These are phyloP conservation scores for Chromobotia macracanthus DNA, from an alignment of 2,797 vertebrate species.

Conservation along the genomic window DNA sequence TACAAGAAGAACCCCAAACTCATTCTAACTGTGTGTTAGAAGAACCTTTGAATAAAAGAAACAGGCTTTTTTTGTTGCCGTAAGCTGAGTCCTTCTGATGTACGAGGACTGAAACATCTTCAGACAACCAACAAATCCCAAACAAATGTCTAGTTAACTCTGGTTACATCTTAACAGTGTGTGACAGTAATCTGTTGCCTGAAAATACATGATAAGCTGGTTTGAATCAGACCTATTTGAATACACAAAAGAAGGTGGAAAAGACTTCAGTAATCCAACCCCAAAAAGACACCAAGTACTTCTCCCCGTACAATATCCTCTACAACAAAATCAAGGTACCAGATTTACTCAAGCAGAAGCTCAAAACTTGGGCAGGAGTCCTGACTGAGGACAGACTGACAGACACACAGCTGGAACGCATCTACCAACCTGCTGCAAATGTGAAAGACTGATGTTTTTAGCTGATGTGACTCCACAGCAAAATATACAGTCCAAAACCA, in stretches of 20 bases:
- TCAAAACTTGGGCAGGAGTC: conserved; percentile 18
- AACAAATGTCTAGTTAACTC: conserved; percentile 42
- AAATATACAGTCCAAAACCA: conserved; percentile 12
- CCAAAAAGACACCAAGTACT: background rate
- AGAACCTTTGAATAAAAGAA: background rate
- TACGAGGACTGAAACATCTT: conserved; percentile 53
- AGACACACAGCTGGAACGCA: conserved; percentile 39
- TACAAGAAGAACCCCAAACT: background rate
- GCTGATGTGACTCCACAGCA: background rate
- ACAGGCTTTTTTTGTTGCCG: background rate
- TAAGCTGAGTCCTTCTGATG: conserved; percentile 52
- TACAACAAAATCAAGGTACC: background rate
- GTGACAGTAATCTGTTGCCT: background rate
- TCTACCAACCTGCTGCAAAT: conserved; percentile 61
- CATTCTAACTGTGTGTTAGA: background rate
- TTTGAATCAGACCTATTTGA: conserved; percentile 44
- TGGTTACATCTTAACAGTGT: background rate
- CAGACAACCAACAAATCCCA: conserved; percentile 48
- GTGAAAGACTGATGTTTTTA: background rate
- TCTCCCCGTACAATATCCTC: background rate
- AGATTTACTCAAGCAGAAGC: background rate
- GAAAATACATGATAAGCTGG: conserved; percentile 54
- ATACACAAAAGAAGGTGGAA: conserved; percentile 17
- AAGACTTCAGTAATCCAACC: background rate
- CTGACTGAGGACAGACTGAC: conserved; percentile 30